Evolutionary conservation across 2,113 vertebrate genomes (phyloP), one percentile per base, ranked within the genome.

Genomic region (Aphelocoma coerulescens): DNA sequence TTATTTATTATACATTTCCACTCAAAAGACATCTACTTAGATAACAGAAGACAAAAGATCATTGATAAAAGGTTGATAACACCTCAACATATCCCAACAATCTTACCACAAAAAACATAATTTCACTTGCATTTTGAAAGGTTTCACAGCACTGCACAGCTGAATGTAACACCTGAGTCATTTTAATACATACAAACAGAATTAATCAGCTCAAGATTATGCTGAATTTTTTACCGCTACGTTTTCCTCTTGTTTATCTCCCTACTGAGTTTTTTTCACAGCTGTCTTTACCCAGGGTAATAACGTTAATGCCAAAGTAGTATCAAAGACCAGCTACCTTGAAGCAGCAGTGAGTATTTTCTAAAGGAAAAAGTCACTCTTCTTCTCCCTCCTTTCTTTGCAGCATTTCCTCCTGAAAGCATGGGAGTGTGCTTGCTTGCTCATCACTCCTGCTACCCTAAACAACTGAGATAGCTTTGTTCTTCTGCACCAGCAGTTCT

Each of bases 401-500:
- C 93, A 85, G 78, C 58, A 73, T 93, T 94, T 97, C 67, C 73
- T 94, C 57, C 73, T 49, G 48, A 82, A 95, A 95, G 79, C 66
- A 88, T 9, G 65, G 69, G 74, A 83, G 39, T 76, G 75, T 2
- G 28, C 83, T 51, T 82, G 94, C 90, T 94, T 78, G 94, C 82
- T 96, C 95, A 93, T 95, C 95, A 90, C 69, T 95, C 92, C 69
- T 79, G 73, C 82, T 89, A 76, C 78, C 73, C 91, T 85, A 92
- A 92, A 92, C 86, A 95, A 89, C 75, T n/a, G 66, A 95, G 92
- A 95, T 87, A 81, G 91, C 89, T 95, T 92, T 97, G 86, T 88
- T 96, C 76, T 93, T 96, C 91, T 96, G 93, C 93, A 93, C 89
- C 72, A 93, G 82, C 93, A 87, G 88, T 52, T 95, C 82, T 95